Conservation (phyloP, 2,113 vertebrate species). For the Pan troglodytes region DNA sequence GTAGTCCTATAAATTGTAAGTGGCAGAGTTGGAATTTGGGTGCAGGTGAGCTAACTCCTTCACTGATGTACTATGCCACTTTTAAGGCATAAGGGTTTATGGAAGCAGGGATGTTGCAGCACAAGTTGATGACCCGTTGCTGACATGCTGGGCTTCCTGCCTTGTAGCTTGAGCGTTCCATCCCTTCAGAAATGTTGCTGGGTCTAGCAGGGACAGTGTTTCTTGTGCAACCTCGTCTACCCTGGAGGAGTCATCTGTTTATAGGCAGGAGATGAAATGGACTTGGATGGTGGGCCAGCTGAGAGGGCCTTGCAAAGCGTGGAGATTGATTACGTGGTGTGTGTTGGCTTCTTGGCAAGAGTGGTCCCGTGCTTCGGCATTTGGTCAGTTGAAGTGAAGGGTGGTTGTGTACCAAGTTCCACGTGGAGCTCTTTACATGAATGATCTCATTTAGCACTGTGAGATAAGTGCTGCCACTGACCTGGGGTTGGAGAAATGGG, state of each 20-base stretch:
- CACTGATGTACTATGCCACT: accelerated
- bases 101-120: not conserved
- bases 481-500: not conserved
- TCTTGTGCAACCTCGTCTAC: not conserved
- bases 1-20: not conserved
- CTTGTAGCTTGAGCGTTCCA: accelerated
- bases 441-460: not conserved
- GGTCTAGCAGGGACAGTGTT: not conserved
- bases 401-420: not conserved
- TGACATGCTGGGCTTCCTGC: not conserved
- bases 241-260: not conserved
- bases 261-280: not conserved
- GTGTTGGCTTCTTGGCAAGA: not conserved
- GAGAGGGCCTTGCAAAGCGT: not conserved
- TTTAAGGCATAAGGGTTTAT: not conserved
- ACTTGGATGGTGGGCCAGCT: accelerated
- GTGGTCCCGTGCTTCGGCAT: accelerated
- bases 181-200: accelerated
- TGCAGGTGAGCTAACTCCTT: not conserved
- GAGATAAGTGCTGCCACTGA: not conserved
- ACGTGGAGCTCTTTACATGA: accelerated
- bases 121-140: not conserved
- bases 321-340: not conserved
- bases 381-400: not conserved
- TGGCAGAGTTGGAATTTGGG: not conserved